These are phyloP conservation scores for Battus philenor DNA, from an alignment of 1,140 invertebrate species.

Conservation along the genomic window DNA sequence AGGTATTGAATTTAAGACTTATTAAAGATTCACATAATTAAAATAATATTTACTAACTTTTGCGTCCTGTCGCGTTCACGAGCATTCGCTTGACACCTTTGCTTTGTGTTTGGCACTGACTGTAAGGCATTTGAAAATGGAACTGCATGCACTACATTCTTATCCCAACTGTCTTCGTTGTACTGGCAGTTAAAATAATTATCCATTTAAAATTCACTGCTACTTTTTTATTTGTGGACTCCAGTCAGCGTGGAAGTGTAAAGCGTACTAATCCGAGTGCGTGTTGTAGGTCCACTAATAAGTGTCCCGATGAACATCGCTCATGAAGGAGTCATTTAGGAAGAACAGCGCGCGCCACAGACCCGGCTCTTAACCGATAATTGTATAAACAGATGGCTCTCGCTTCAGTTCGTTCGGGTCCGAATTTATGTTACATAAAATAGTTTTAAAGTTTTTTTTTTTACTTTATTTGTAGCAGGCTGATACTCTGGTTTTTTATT, in stretches of 20 bases:
- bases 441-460: no score
- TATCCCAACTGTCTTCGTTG: conserved; percentile 47
- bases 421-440: no score
- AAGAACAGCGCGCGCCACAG: conserved; percentile 69
- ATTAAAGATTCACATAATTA: no score
- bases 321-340: conserved; percentile 72
- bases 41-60: conserved; percentile 76
- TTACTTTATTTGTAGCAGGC: no score
- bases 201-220: conserved; percentile 29
- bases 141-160: conserved; percentile 26
- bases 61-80: conserved; percentile 85
- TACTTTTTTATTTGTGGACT: conserved; percentile 10
- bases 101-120: conserved; percentile 60
- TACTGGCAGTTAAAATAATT: conserved; percentile 42
- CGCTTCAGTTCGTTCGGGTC: conserved; percentile 40
- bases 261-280: conserved; percentile 46
- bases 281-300: conserved; percentile 42
- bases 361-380: conserved; percentile 67
- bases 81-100: conserved; percentile 83
- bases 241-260: conserved; percentile 27
- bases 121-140: conserved; percentile 29
- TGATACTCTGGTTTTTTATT: no score
- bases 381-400: conserved; percentile 73
- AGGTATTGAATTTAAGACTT: no score
- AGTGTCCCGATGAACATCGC: conserved; percentile 53